These are phyloP conservation scores for Podotricha telesiphe DNA, from an alignment of 2,888 invertebrate species.

Conservation along the genomic window DNA sequence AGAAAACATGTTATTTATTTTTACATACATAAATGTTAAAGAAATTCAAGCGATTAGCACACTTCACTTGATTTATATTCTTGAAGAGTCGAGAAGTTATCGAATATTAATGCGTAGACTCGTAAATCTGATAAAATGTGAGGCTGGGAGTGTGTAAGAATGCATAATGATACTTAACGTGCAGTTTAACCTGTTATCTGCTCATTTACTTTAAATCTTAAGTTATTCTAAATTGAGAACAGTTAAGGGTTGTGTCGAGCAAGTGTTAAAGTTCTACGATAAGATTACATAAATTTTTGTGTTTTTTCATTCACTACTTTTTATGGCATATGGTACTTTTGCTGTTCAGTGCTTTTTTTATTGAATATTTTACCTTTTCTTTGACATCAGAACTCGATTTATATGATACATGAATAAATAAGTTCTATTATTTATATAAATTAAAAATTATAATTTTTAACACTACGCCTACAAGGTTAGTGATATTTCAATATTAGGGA, in stretches of 20 bases:
- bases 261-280: neutral
- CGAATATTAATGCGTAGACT: conserved; percentile 37
- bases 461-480: too few species aligned
- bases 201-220: conserved; percentile 29
- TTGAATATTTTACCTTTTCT: too few species aligned
- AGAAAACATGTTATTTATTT: conserved; percentile 2
- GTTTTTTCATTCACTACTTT: too few species aligned
- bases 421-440: too few species aligned
- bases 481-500: too few species aligned
- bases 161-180: conserved; percentile 28
- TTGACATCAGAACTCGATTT: too few species aligned
- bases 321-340: too few species aligned
- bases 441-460: too few species aligned
- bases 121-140: conserved; percentile 38
- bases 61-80: conserved; percentile 40
- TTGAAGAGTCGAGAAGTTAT: conserved; percentile 29
- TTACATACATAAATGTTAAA: conserved; percentile 10
- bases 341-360: too few species aligned
- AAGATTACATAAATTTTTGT: too few species aligned
- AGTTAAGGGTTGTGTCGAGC: conserved; percentile 7
- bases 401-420: too few species aligned
- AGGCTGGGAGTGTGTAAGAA: conserved; percentile 30
- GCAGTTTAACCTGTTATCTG: conserved; percentile 35
- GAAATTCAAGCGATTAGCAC: conserved; percentile 33
- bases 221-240: conserved; percentile 21